These are phyloP conservation scores for Acanthiza pusilla DNA, from an alignment of 2,797 vertebrate genomes.

Conservation along the genomic window DNA sequence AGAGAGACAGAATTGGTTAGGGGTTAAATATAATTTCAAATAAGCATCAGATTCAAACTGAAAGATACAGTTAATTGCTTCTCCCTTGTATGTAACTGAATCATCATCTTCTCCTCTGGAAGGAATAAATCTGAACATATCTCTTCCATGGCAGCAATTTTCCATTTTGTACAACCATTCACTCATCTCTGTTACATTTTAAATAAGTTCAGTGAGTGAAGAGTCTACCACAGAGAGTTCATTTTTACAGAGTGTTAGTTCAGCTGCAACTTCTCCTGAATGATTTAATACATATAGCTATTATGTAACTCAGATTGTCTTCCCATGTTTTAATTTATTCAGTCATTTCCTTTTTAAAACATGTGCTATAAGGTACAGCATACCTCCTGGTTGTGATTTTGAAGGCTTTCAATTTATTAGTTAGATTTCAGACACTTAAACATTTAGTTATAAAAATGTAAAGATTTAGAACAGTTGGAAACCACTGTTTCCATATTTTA, in stretches of 20 bases:
- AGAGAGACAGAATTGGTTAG: background rate
- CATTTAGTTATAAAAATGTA: constrained; percentile 14
- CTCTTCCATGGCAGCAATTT: constrained; percentile 42
- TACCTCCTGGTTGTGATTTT: constrained; percentile 34
- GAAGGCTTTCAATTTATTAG: constrained; percentile 35
- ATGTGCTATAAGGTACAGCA: background rate
- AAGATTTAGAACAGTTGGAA: constrained; percentile 24
- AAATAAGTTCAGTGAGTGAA: constrained; percentile 50
- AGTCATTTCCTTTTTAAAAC: constrained; percentile 61
- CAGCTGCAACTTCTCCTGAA: constrained; percentile 64
- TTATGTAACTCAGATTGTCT: constrained; percentile 66
- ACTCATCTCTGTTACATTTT: constrained; percentile 42
- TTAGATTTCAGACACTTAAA: constrained; percentile 18
- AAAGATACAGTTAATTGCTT: constrained; percentile 42
- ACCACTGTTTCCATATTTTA: background rate
- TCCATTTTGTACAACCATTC: constrained; percentile 32
- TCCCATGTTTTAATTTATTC: constrained; percentile 62
- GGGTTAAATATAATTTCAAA: constrained; percentile 30
- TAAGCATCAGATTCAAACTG: constrained; percentile 29
- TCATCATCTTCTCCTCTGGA: constrained; percentile 26
- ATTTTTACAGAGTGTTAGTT: constrained; percentile 62
- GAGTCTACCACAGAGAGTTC: constrained; percentile 52
- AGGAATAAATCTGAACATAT: constrained; percentile 18
- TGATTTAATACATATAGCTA: constrained; percentile 60
- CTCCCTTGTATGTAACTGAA: constrained; percentile 25